These are phyloP conservation scores for Ganaspis sp. DNA, from an alignment of 1,140 invertebrate species.

Conservation along the genomic window DNA sequence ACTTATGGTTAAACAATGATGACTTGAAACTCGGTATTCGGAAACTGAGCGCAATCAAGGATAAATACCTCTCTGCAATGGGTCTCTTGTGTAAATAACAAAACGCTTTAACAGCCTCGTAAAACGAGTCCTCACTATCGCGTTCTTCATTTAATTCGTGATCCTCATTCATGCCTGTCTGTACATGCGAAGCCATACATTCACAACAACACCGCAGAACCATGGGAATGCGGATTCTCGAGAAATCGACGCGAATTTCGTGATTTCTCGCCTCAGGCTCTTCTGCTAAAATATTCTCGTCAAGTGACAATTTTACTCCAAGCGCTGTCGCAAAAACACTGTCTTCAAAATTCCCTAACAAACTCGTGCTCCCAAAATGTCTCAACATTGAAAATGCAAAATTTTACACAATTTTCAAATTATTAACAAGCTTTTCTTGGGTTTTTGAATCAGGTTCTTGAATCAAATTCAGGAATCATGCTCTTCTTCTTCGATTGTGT, in stretches of 20 bases:
- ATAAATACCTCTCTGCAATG: background rate
- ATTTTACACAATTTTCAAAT: too few relatives aligned
- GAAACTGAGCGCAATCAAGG: background rate
- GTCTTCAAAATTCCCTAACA: too few relatives aligned
- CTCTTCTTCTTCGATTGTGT: too few relatives aligned
- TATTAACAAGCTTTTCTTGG: too few relatives aligned
- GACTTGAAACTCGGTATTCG: background rate
- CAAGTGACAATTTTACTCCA: background rate
- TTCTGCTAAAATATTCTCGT: background rate
- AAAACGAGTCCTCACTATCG: conserved; percentile 40
- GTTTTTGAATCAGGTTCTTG: too few relatives aligned
- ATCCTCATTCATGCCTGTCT: background rate
- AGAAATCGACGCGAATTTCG: conserved; percentile 24
- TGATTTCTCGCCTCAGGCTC: conserved; percentile 24
- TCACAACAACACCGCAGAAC: background rate
- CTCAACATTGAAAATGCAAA: too few relatives aligned
- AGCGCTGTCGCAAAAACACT: too few relatives aligned
- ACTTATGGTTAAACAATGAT: conserved; percentile 14
- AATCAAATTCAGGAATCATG: too few relatives aligned
- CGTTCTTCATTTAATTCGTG: conserved; percentile 37
- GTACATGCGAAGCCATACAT: background rate
- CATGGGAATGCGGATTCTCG: conserved; percentile 33
- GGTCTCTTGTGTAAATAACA: conserved; percentile 42
- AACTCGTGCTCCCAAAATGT: too few relatives aligned
- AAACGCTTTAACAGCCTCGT: conserved; percentile 46